phyloP scores from a whole-genome alignment of 2,113 vertebrate genomes.

The Cranoglanis bouderius region DNA sequence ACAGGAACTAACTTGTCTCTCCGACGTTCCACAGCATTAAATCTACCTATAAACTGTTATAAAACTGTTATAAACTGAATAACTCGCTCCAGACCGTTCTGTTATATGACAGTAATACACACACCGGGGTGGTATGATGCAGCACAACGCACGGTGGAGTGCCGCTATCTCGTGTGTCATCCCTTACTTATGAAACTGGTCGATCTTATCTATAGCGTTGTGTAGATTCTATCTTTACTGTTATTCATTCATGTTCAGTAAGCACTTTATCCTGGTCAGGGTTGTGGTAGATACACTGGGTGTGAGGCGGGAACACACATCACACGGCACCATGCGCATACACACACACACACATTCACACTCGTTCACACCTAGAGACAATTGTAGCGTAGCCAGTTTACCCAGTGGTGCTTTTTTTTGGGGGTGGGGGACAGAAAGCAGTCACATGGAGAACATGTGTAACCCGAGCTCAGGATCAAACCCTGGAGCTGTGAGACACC shows the following conservation, averaged over 20 bases:
- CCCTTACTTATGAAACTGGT: neutral
- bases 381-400: neutral
- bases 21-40: neutral
- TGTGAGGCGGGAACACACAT: neutral
- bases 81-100: neutral
- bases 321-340: neutral
- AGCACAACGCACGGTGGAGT: neutral
- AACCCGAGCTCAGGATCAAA: neutral
- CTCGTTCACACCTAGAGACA: neutral
- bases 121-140: neutral
- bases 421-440: neutral
- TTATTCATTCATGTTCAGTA: too few relatives aligned
- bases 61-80: too few relatives aligned
- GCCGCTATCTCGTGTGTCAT: neutral
- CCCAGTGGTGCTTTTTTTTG: neutral
- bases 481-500: neutral
- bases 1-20: neutral
- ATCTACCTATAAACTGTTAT: neutral
- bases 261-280: too few relatives aligned
- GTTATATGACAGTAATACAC: neutral
- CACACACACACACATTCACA: too few relatives aligned
- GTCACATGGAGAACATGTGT: neutral
- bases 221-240: too few relatives aligned
- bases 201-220: neutral
- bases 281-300: neutral